phyloP scores from a whole-genome alignment of 2,797 vertebrate genomes.

The Coluber constrictor region DNA sequence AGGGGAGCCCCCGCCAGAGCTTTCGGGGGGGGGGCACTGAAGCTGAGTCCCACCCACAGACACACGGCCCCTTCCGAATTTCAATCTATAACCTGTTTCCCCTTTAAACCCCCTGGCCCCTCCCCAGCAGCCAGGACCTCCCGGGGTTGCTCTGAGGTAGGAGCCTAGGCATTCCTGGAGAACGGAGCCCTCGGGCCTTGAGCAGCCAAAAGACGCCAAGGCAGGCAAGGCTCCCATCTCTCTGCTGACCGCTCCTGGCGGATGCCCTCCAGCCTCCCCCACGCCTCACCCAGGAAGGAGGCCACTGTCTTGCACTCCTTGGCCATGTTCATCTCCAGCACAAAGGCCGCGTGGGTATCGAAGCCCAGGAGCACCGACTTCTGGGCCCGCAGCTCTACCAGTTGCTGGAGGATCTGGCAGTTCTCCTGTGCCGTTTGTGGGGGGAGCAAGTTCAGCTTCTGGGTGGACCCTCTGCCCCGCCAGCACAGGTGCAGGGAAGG shows the following conservation, averaged over 20 bases:
- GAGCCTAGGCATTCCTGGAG: neutral
- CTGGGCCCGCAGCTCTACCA: conserved; percentile 84
- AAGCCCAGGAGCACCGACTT: conserved; percentile 87
- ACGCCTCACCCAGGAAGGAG: conserved; percentile 81
- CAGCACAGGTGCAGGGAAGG: neutral
- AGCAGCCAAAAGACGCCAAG: neutral
- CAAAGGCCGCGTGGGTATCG: conserved; percentile 87
- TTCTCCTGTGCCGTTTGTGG: conserved; percentile 78
- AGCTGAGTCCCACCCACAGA: too few relatives aligned
- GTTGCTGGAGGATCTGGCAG: conserved; percentile 85
- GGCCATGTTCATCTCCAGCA: conserved; percentile 99
- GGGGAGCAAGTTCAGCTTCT: neutral
- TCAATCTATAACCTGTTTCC: neutral
- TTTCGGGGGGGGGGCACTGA: too few relatives aligned
- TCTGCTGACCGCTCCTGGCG: neutral
- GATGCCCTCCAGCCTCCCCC: neutral
- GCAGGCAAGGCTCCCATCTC: neutral
- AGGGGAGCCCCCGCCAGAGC: neutral
- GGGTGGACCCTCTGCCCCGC: fast-evolving
- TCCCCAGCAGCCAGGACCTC: neutral
- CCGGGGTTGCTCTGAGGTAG: neutral
- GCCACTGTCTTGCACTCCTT: conserved; percentile 83
- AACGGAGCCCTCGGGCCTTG: neutral
- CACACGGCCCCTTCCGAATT: neutral
- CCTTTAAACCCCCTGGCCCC: neutral